These are phyloP conservation scores for Aromia moschata DNA, from an alignment of 2,888 invertebrate species.

Conservation along the genomic window DNA sequence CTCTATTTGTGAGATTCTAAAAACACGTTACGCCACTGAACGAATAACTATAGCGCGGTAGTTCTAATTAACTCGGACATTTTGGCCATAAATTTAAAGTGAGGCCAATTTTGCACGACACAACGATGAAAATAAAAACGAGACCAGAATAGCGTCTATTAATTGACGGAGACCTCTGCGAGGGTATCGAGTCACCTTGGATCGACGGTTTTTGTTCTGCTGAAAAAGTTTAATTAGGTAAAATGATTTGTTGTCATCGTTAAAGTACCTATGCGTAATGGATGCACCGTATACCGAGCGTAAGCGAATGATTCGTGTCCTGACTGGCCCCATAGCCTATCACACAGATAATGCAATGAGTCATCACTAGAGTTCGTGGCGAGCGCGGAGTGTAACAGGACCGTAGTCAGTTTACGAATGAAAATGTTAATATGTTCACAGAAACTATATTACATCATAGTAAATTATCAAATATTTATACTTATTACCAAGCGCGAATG, in stretches of 20 bases:
- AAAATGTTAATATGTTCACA: too few relatives aligned
- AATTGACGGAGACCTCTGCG: slow-evolving; percentile 49
- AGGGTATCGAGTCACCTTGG: slow-evolving; percentile 32
- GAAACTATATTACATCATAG: too few relatives aligned
- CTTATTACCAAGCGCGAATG: too few relatives aligned
- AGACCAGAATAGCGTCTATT: slow-evolving; percentile 55
- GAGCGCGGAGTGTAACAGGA: too few relatives aligned
- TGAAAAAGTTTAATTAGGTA: slow-evolving; percentile 28
- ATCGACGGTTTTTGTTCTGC: slow-evolving; percentile 17
- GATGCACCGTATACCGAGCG: slow-evolving; percentile 4
- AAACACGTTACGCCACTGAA: slow-evolving; percentile 35
- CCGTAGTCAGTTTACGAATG: too few relatives aligned
- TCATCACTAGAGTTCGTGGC: too few relatives aligned
- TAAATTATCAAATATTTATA: too few relatives aligned
- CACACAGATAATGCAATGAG: too few relatives aligned
- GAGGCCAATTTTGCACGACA: slow-evolving; percentile 54
- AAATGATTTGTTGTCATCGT: slow-evolving; percentile 29
- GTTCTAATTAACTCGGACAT: slow-evolving; percentile 59
- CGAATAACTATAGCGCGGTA: slow-evolving; percentile 51
- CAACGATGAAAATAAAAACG: slow-evolving; percentile 53
- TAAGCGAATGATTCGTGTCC: background rate
- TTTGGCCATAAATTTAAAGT: slow-evolving; percentile 56
- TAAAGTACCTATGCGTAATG: slow-evolving; percentile 20
- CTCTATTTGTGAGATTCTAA: slow-evolving; percentile 17
- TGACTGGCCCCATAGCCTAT: too few relatives aligned